Evolutionary conservation across 1,140 invertebrate genomes (phyloP).

Genomic region (Pseudomyrmex gracilis): DNA sequence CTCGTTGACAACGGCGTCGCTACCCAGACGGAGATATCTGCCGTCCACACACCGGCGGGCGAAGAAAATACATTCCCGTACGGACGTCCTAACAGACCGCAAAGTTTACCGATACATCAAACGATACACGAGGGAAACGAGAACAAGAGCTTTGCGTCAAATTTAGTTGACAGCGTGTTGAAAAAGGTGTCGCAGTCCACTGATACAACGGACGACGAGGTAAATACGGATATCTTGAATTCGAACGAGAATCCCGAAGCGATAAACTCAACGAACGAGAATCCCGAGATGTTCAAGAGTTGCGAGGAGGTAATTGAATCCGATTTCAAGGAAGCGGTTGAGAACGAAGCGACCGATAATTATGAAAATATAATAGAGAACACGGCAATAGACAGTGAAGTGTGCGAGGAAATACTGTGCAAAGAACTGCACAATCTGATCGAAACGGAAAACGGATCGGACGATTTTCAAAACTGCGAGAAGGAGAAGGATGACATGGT

Average conservation of each 20-base stretch:
- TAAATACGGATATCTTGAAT: conserved; percentile 83
- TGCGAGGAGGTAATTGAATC: conserved; percentile 80
- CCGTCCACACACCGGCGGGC: conserved; percentile 89
- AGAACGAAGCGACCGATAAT: conserved; percentile 59
- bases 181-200: conserved; percentile 82
- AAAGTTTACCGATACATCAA: conserved; percentile 81
- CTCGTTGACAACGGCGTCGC: conserved; percentile 86
- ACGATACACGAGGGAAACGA: conserved; percentile 82
- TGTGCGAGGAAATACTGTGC: conserved; percentile 81
- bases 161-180: conserved; percentile 76
- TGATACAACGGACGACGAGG: conserved; percentile 82
- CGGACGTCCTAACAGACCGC: conserved; percentile 78
- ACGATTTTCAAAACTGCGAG: conserved; percentile 33
- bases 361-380: conserved; percentile 79
- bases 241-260: conserved; percentile 82
- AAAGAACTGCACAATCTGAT: conserved; percentile 81
- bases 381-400: conserved; percentile 72
- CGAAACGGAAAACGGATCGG: conserved; percentile 75
- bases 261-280: conserved; percentile 71
- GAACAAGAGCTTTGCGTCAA: conserved; percentile 77
- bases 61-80: conserved; percentile 83
- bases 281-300: conserved; percentile 81
- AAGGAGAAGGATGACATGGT: conserved; percentile 36
- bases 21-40: conserved; percentile 92
- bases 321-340: conserved; percentile 75